Evolutionary conservation across 2,797 vertebrate genomes (phyloP).

Genomic region (Cryptoblepharus egeriae): DNA sequence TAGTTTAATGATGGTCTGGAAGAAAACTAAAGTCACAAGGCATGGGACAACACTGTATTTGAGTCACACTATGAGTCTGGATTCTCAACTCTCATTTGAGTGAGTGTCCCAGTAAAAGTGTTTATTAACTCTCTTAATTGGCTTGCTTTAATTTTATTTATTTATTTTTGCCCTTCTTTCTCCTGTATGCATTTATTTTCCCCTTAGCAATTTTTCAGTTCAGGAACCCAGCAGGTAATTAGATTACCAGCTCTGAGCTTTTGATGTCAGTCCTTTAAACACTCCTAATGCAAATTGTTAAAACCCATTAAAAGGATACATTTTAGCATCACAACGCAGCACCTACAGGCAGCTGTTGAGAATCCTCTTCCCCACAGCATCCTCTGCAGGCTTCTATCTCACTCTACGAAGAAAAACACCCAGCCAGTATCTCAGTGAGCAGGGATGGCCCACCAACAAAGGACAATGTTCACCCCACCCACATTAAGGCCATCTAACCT

Average conservation of each 20-base stretch:
- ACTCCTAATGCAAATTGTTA: not conserved
- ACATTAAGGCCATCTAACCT: too few relatives aligned
- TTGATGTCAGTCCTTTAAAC: not conserved
- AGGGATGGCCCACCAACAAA: too few relatives aligned
- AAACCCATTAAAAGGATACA: not conserved
- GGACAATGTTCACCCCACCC: too few relatives aligned
- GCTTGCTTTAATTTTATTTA: not conserved
- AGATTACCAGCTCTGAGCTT: conserved; percentile 18
- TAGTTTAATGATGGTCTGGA: not conserved
- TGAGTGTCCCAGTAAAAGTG: not conserved
- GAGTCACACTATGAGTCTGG: not conserved
- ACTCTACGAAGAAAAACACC: too few relatives aligned
- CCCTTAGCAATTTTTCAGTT: not conserved
- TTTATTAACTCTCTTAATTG: conserved; percentile 32
- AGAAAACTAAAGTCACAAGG: conserved; percentile 8
- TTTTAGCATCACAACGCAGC: too few relatives aligned
- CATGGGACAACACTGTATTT: not conserved
- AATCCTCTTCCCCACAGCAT: too few relatives aligned
- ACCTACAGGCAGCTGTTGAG: too few relatives aligned
- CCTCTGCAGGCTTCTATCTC: too few relatives aligned
- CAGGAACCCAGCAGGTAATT: conserved; percentile 21
- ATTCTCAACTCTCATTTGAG: conserved; percentile 23
- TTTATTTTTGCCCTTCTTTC: too few relatives aligned
- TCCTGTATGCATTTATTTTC: not conserved
- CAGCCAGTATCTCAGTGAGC: too few relatives aligned